Evolutionary conservation across 1,140 invertebrate species (phyloP), one percentile per base, ranked within the genome.

Genomic region (Rhopalosiphum maidis): DNA sequence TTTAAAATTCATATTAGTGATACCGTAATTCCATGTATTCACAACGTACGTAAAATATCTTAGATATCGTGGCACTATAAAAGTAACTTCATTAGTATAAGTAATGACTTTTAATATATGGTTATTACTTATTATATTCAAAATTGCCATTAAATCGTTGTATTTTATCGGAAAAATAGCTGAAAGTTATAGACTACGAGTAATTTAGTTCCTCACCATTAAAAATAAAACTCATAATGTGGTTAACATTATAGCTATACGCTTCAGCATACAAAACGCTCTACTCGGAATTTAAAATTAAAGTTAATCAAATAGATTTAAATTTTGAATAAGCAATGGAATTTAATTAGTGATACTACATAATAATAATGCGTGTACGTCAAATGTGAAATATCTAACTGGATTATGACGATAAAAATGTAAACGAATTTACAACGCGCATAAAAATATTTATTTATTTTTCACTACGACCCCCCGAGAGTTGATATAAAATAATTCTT

Each of bases 361-460:
- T 77, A 77, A 77, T 68, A 68, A 68, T 77, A 77, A n/a, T 83
- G 8, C 22, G n/a, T 9, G 22, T 21, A 83, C 82, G 37, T 83
- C n/a, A 41, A 83, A 83, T 83, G 22, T 83, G 82, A 41, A 83
- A 83, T 23, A 83, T 83, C 22, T 83, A 83, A 83, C 82, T 41
- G 3, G 82, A 41, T 83, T 83, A 83, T 41, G 37, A 23, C 21
- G 37, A 83, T 83, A 83, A 83, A 83, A 83, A 83, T 23, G n/a
- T 83, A 83, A 41, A 83, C 37, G 35, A 83, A 83, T 83, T 83
- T 83, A 22, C 35, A 83, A 83, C 35, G 2, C 22, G 82, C 60
- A 77, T 77, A 77, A 77, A 68, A 77, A 77, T 77, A 77, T 77
- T 68, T 83, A 23, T 83, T 83, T 83, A 18, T 82, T 83, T 82